These are phyloP conservation scores for Asbolus verrucosus DNA, from an alignment of 1,140 invertebrate species.

Conservation along the genomic window DNA sequence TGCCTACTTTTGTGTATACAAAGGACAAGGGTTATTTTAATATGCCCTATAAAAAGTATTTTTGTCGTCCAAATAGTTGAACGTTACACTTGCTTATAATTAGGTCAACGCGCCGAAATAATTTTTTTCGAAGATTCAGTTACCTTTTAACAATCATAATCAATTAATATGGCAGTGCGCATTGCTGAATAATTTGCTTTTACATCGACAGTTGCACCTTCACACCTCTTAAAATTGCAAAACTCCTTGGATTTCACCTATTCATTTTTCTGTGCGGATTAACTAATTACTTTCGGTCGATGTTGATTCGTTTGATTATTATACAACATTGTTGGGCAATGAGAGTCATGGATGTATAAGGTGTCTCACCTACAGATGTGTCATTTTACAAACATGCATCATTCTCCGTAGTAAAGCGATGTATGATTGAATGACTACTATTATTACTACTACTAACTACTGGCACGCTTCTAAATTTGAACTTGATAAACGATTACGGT, in stretches of 20 bases:
- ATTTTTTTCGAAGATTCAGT: no score
- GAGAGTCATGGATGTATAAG: background rate
- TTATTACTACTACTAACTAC: no score
- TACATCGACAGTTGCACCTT: conserved; percentile 33
- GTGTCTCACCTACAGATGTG: background rate
- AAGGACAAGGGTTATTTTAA: conserved; percentile 36
- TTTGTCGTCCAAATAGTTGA: no score
- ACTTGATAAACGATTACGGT: conserved; percentile 6
- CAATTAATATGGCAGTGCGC: conserved; percentile 7
- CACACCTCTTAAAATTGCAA: conserved; percentile 34
- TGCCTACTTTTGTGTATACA: background rate
- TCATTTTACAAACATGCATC: conserved; percentile 1
- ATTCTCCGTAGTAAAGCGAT: background rate
- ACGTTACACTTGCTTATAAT: no score
- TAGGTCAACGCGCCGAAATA: conserved; percentile 18
- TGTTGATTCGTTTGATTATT: background rate
- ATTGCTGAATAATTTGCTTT: conserved; percentile 22
- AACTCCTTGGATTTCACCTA: conserved; percentile 20
- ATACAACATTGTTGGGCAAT: conserved; percentile 4
- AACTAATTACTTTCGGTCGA: conserved; percentile 9
- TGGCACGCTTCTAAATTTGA: background rate
- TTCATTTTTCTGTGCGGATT: conserved; percentile 15
- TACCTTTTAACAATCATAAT: conserved; percentile 28
- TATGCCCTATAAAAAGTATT: conserved; percentile 28
- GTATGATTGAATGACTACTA: no score